Evolutionary conservation across 1,140 invertebrate genomes (phyloP), one percentile per base, ranked within the genome.

Genomic region (Sitodiplosis mosellana): DNA sequence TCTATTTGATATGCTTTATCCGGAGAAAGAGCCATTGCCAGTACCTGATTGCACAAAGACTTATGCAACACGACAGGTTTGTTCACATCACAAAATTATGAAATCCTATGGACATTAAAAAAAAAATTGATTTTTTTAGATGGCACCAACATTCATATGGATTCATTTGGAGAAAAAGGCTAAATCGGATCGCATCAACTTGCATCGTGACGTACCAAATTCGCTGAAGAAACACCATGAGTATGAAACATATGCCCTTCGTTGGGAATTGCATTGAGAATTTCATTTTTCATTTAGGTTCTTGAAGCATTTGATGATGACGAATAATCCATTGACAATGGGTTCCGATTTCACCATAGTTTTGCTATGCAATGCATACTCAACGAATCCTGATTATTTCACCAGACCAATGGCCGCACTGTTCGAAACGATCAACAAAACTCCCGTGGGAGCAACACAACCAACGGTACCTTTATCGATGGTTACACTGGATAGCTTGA

Each of bases 91-190:
- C n/a, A n/a, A n/a, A n/a, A n/a, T n/a, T n/a, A n/a, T n/a, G n/a
- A n/a, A n/a, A n/a, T n/a, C n/a, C n/a, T n/a, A n/a, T n/a, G n/a
- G n/a, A n/a, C n/a, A n/a, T n/a, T n/a, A n/a, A n/a, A n/a, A n/a
- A n/a, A n/a, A n/a, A n/a, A n/a, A n/a, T n/a, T 19, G 11, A 12
- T 20, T 44, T 7, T 18, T 44, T 15, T 27, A 60, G 65, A 85
- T 95, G 80, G 88, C 93, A 2, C 81, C 87, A 37, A 88, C 88
- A 6, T 94, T 88, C 56, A 94, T 95, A 59, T 96, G 91, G 88
- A 90, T 95, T 57, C 91, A 96, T 69, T 69, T 96, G 33, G 70
- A 88, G 49, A 94, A 91, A 61, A 96, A 96, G 66, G 90, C 89
- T 10, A 83, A 89, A 57, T 73, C 74, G 12, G 84, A 89, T 53